Evolutionary conservation across 2,113 vertebrate genomes (phyloP).

Genomic region (Brachirus orientalis): DNA sequence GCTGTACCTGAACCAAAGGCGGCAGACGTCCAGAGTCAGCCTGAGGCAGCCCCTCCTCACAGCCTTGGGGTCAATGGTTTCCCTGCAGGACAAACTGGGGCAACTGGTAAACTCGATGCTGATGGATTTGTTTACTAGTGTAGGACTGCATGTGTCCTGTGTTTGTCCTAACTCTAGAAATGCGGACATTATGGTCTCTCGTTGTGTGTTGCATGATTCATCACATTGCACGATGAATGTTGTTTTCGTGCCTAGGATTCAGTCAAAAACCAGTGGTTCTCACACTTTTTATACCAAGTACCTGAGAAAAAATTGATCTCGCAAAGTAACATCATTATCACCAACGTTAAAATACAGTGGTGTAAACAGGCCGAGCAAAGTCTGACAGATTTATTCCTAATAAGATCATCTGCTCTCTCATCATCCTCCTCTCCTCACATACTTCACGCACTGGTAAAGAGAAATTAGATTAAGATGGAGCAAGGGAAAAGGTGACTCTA

Average conservation of each 20-base stretch:
- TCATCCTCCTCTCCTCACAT: no score
- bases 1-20: slow-evolving; percentile 31
- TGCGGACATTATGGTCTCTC: not conserved
- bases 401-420: no score
- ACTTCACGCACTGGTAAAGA: no score
- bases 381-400: no score
- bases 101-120: slow-evolving; percentile 53
- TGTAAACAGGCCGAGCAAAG: no score
- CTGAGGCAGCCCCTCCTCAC: slow-evolving; percentile 23
- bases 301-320: no score
- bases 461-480: no score
- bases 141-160: slow-evolving; percentile 39
- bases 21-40: slow-evolving; percentile 32
- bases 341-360: no score
- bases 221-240: not conserved
- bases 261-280: not conserved
- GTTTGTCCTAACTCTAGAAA: not conserved
- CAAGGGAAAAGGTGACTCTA: no score
- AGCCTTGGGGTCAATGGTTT: slow-evolving; percentile 37
- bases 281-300: no score
- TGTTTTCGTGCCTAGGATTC: slow-evolving; percentile 18
- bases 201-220: not conserved
- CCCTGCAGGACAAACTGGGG: slow-evolving; percentile 39
- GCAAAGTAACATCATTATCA: no score
- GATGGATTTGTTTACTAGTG: slow-evolving; percentile 15